Conservation (phyloP, 2,113 vertebrate species). For the Ploceus nigricollis region DNA sequence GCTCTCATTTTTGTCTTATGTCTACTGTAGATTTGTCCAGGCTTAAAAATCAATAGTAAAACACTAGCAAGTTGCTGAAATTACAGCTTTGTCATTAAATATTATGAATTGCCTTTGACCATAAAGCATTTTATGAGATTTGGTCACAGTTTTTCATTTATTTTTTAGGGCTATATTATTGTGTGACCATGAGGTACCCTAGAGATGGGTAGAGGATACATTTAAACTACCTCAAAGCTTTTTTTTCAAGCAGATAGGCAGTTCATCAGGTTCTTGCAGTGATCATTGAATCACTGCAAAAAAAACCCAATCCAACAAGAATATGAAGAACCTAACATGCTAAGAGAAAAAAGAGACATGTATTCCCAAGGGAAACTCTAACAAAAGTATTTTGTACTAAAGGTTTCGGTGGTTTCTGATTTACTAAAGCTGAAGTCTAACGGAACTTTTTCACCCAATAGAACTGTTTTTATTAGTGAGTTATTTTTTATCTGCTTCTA, state of each 20-base stretch:
- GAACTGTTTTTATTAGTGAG: not conserved
- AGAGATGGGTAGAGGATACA: not conserved
- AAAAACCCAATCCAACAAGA: not conserved
- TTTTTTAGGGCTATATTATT: not conserved
- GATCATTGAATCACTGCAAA: not conserved
- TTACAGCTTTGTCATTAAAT: not conserved
- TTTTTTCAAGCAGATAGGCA: not conserved
- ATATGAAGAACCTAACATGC: fast-evolving
- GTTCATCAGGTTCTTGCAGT: not conserved
- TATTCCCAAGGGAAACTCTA: not conserved
- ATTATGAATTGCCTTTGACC: not conserved
- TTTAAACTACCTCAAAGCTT: not conserved
- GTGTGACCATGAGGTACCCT: not conserved
- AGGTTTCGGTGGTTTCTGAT: not conserved
- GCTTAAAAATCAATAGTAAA: not conserved
- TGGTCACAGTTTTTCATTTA: not conserved
- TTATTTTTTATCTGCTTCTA: not conserved
- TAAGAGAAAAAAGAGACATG: not conserved
- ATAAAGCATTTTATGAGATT: not conserved
- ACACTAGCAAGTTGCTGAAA: not conserved
- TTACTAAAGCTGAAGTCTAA: not conserved
- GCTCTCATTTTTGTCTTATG: not conserved
- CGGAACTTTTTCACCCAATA: fast-evolving
- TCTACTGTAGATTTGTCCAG: not conserved
- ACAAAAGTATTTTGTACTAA: not conserved